Percentiles rank a stretch among this genome's conserved stretches.
phyloP scores from a whole-genome alignment of 2,797 vertebrate species.

The Cossypha heuglini region DNA sequence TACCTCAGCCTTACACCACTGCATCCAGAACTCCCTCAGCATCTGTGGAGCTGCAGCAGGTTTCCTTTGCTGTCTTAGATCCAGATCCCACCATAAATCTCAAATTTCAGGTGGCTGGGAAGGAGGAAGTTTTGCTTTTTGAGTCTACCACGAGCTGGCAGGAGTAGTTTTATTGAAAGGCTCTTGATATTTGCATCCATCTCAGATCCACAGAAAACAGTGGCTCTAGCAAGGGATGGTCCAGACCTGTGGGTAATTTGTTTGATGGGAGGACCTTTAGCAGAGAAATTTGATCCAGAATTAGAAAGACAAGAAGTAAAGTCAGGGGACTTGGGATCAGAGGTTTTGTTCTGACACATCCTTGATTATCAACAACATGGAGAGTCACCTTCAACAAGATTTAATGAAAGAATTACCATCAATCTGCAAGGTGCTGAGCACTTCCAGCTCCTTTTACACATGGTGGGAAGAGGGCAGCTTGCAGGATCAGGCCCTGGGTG shows the following conservation, averaged over 20 bases:
- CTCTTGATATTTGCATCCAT: background rate
- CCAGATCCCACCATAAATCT: slow-evolving; percentile 13
- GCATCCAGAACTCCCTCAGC: background rate
- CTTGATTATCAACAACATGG: background rate
- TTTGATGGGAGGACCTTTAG: background rate
- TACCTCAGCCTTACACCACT: background rate
- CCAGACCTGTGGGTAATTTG: background rate
- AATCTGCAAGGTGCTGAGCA: background rate
- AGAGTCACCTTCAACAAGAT: background rate
- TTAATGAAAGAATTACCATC: background rate
- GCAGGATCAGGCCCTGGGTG: background rate
- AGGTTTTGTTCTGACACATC: background rate
- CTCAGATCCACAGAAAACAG: background rate
- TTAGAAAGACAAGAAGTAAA: background rate
- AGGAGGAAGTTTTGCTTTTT: background rate
- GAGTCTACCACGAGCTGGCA: background rate
- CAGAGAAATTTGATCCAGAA: background rate
- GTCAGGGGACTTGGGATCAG: background rate
- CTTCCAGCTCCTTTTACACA: background rate
- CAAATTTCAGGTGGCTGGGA: background rate
- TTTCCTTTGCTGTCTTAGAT: slow-evolving; percentile 7
- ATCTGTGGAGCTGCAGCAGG: background rate
- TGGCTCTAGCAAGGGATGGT: background rate
- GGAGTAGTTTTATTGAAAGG: background rate
- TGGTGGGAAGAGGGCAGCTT: background rate